Evolutionary conservation across 2,113 vertebrate species (phyloP).

Genomic region (Aegotheles bennettii): DNA sequence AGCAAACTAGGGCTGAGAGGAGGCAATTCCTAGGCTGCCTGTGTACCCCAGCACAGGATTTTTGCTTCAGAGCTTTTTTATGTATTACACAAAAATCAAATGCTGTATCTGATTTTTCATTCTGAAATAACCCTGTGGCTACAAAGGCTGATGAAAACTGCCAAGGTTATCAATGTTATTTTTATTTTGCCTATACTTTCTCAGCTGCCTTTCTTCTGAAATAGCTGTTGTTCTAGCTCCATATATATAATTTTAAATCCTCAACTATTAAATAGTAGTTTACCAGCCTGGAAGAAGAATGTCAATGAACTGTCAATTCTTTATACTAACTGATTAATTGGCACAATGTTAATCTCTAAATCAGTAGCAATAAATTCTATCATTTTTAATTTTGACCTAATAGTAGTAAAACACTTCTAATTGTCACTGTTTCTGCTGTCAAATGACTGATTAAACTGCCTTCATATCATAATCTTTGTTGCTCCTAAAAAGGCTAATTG

Average conservation of each 20-base stretch:
- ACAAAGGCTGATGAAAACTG: neutral
- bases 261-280: conserved; percentile 37
- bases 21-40: neutral
- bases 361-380: conserved; percentile 69
- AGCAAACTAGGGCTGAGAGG: neutral
- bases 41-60: neutral
- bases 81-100: neutral
- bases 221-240: neutral
- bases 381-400: conserved; percentile 71
- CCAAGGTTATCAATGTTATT: neutral
- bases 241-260: neutral
- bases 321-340: conserved; percentile 74
- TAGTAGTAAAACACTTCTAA: conserved; percentile 65
- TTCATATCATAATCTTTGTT: conserved; percentile 30
- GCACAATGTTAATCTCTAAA: conserved; percentile 73
- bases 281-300: conserved; percentile 61
- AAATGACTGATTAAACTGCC: conserved; percentile 65
- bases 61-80: neutral
- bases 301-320: conserved; percentile 74
- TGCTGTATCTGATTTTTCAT: neutral
- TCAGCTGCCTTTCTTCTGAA: neutral
- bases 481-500: conserved; percentile 55
- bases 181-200: neutral
- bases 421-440: conserved; percentile 42
- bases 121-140: neutral